phyloP scores from a whole-genome alignment of 2,113 vertebrate genomes.

The Polypterus senegalus region DNA sequence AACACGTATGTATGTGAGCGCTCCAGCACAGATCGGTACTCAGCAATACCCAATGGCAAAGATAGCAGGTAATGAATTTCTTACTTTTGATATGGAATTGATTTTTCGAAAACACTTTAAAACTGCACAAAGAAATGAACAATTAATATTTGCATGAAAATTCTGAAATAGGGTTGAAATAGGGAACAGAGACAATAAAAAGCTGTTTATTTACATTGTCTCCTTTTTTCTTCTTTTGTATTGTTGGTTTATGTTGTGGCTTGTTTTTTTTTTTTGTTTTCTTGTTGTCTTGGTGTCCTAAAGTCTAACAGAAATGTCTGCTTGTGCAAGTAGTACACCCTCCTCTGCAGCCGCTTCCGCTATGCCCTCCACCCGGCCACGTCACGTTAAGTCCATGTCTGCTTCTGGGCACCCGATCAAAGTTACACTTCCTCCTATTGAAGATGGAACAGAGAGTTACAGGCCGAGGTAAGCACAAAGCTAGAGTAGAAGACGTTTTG shows the following conservation, averaged over 20 bases:
- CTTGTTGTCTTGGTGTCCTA: not conserved
- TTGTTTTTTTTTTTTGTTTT: not conserved
- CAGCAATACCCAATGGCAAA: conserved; percentile 85
- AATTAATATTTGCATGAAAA: too few species aligned
- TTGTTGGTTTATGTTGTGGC: not conserved
- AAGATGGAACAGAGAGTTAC: conserved; percentile 77
- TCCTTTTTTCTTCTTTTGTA: too few species aligned
- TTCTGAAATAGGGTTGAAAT: too few species aligned
- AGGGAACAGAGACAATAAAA: too few species aligned
- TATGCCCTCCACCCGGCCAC: conserved; percentile 67
- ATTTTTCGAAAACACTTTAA: too few species aligned
- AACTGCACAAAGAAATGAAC: too few species aligned
- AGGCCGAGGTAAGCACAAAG: conserved; percentile 59
- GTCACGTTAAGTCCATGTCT: conserved; percentile 96
- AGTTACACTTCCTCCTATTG: conserved; percentile 85
- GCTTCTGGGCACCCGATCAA: conserved; percentile 91
- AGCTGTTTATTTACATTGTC: too few species aligned
- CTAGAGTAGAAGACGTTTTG: too few species aligned
- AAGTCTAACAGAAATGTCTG: conserved; percentile 88
- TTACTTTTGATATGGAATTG: too few species aligned
- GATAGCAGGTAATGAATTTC: conserved; percentile 73
- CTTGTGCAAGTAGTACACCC: conserved; percentile 48
- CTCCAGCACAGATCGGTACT: conserved; percentile 70
- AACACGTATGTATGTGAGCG: conserved; percentile 95
- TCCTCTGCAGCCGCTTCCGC: conserved; percentile 48